Conservation (phyloP, 2,113 vertebrate species). For the Lepus timidus region DNA sequence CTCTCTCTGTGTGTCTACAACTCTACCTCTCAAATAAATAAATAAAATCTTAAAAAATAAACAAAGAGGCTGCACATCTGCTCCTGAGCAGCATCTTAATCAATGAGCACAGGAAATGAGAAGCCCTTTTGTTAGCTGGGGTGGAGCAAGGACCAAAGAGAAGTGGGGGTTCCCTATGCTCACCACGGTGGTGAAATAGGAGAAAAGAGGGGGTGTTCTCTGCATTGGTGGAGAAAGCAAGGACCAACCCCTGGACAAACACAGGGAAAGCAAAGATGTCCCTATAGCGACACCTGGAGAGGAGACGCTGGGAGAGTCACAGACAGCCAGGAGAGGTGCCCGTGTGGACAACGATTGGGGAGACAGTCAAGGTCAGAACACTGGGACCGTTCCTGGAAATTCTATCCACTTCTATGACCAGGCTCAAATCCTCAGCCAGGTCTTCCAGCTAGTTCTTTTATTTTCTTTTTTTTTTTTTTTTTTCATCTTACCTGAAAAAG, state of each 20-base stretch:
- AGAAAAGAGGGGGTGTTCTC: neutral
- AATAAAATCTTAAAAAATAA: too few species aligned
- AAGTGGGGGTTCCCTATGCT: neutral
- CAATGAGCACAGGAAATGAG: constrained; percentile 19
- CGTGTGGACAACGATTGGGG: neutral
- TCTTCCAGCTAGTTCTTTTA: neutral
- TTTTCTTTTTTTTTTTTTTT: too few species aligned
- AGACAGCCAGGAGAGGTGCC: neutral
- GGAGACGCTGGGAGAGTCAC: too few species aligned
- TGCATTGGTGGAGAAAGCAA: neutral
- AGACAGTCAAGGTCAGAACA: constrained; percentile 15
- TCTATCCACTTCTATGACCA: neutral
- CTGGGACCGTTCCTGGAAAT: neutral
- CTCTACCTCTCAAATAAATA: too few species aligned
- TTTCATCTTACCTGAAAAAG: too few species aligned
- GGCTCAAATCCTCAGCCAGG: neutral
- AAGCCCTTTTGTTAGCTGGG: neutral
- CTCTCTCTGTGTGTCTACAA: too few species aligned
- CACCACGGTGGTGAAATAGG: neutral
- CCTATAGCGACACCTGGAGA: too few species aligned
- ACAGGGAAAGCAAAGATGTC: neutral
- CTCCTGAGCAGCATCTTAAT: neutral
- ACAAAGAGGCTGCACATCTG: too few species aligned
- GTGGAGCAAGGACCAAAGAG: neutral
- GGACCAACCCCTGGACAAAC: neutral